Evolutionary conservation across 2,797 vertebrate species (phyloP).

Genomic region (Brotogeris chrysoptera): DNA sequence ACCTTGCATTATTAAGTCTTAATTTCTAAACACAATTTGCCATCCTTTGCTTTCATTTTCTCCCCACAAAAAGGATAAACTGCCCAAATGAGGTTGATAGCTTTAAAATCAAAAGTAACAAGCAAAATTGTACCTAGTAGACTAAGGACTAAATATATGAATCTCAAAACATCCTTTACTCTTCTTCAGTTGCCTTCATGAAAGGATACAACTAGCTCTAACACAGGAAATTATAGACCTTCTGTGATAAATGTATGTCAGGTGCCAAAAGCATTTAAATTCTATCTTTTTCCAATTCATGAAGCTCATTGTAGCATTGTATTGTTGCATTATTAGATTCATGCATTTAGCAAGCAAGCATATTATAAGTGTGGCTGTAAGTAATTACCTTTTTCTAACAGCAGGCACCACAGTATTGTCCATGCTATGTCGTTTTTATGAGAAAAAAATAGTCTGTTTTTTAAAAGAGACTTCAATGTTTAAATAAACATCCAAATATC

Average conservation of each 20-base stretch:
- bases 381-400: slow-evolving; percentile 73
- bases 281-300: slow-evolving; percentile 71
- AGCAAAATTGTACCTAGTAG: neutral
- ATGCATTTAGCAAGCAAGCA: slow-evolving; percentile 66
- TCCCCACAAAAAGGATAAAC: neutral
- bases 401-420: slow-evolving; percentile 65
- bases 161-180: slow-evolving; percentile 31
- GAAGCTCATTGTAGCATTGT: slow-evolving; percentile 69
- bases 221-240: slow-evolving; percentile 71
- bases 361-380: slow-evolving; percentile 66
- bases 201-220: slow-evolving; percentile 17
- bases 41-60: neutral
- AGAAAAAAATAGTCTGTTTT: slow-evolving; percentile 61
- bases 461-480: slow-evolving; percentile 11
- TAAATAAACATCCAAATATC: slow-evolving; percentile 17
- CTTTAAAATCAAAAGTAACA: slow-evolving; percentile 50
- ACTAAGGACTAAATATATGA: slow-evolving; percentile 16
- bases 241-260: slow-evolving; percentile 62
- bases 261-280: slow-evolving; percentile 76
- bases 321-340: slow-evolving; percentile 76
- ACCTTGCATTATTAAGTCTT: neutral
- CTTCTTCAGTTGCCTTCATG: slow-evolving; percentile 39
- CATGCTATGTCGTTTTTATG: slow-evolving; percentile 33
- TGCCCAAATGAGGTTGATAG: neutral
- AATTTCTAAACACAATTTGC: neutral